Conservation (phyloP, 2,888 invertebrate species). For the Sminthurinus aureus region DNA sequence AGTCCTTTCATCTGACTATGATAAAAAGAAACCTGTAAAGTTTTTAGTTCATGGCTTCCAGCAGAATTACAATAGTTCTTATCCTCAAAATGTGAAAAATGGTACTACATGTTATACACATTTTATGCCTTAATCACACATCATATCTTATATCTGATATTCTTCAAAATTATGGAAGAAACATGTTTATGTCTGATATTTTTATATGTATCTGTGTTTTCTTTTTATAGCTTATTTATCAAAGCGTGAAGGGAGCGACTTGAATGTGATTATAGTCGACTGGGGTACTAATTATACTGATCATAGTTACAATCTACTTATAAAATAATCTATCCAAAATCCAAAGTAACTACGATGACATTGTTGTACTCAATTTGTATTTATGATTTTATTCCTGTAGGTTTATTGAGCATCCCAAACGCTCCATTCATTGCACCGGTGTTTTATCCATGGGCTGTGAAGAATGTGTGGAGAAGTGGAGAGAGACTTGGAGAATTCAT, state of each 20-base stretch:
- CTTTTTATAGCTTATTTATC: neutral
- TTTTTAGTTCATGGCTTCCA: slow-evolving; percentile 39
- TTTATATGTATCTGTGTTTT: neutral
- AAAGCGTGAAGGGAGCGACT: neutral
- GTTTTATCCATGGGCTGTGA: slow-evolving; percentile 35
- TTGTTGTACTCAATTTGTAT: no score
- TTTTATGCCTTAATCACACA: no score
- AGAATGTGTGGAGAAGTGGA: slow-evolving; percentile 38
- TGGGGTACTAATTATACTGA: no score
- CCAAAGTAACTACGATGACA: neutral
- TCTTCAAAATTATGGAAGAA: neutral
- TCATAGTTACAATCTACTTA: no score
- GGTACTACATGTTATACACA: no score
- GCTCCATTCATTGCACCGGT: slow-evolving; percentile 37
- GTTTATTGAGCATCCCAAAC: slow-evolving; percentile 26
- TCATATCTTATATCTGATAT: no score
- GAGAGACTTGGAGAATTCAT: slow-evolving; percentile 36
- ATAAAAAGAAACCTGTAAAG: slow-evolving; percentile 12
- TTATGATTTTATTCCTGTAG: no score
- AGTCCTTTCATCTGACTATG: slow-evolving; percentile 8
- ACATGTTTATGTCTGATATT: neutral
- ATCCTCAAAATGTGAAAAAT: slow-evolving; percentile 39
- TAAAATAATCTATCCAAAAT: no score
- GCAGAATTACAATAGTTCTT: slow-evolving; percentile 31
- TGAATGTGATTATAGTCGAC: slow-evolving; percentile 8